These are phyloP conservation scores for Lepidochrysops patricia DNA, from an alignment of 2,888 invertebrate genomes.

Conservation along the genomic window DNA sequence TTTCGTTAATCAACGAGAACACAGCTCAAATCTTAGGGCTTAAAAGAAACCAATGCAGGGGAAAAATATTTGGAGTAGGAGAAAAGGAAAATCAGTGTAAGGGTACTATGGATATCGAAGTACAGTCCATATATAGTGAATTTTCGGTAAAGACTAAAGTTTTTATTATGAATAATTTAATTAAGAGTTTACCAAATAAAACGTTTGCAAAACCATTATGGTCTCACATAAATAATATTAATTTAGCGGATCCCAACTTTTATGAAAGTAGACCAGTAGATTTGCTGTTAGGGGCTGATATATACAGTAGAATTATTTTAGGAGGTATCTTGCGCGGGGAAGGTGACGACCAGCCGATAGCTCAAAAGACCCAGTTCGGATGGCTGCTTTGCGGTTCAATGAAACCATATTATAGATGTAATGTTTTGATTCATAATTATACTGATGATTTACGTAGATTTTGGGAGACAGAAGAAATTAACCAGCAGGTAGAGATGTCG, in stretches of 20 bases:
- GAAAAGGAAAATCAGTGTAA: too few species aligned
- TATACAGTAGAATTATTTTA: constrained; percentile 21
- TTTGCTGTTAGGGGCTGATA: constrained; percentile 19
- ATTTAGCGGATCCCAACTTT: constrained; percentile 18
- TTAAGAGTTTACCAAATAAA: constrained; percentile 18
- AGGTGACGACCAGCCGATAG: constrained; percentile 8
- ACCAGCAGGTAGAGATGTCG: background rate
- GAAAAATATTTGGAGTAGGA: too few species aligned
- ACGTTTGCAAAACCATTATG: constrained; percentile 16
- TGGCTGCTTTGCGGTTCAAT: constrained; percentile 22
- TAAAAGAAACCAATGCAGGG: too few species aligned
- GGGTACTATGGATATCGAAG: too few species aligned
- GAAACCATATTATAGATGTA: constrained; percentile 12
- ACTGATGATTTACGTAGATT: constrained; percentile 12
- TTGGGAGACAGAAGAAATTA: constrained; percentile 14
- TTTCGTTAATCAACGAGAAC: too few species aligned
- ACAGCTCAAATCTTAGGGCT: too few species aligned
- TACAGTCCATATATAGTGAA: constrained; percentile 17
- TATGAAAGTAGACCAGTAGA: constrained; percentile 20
- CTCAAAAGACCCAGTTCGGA: constrained; percentile 23
- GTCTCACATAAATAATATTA: constrained; percentile 18
- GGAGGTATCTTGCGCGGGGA: constrained; percentile 16
- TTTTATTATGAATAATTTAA: constrained; percentile 18
- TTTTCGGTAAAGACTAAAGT: constrained; percentile 13
- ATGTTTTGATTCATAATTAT: constrained; percentile 15